phyloP scores from a whole-genome alignment of 2,888 invertebrate species.

The Ochropacha duplaris region DNA sequence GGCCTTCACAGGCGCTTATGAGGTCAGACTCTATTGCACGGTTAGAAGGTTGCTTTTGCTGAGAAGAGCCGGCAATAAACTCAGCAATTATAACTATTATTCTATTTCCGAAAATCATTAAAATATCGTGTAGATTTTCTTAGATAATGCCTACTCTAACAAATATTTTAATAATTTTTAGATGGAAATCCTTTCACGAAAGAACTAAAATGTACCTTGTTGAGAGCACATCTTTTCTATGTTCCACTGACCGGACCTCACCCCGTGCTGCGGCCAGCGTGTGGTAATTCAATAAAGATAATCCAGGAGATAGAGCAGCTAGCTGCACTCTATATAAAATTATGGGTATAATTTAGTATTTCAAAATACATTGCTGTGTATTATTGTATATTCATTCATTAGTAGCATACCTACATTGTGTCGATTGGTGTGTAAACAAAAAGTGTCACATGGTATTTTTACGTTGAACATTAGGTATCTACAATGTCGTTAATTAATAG shows the following conservation, averaged over 20 bases:
- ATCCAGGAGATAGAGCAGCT: conserved; percentile 54
- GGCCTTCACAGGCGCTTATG: too few species aligned
- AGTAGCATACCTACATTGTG: neutral
- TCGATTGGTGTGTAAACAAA: neutral
- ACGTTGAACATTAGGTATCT: neutral
- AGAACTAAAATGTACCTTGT: neutral
- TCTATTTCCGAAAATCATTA: too few species aligned
- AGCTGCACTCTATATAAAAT: neutral
- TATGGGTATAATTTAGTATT: neutral
- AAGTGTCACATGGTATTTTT: neutral
- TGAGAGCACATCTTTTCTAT: neutral
- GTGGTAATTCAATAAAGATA: conserved; percentile 78
- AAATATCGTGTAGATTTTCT: too few species aligned
- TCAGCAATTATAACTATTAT: too few species aligned
- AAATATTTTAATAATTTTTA: neutral
- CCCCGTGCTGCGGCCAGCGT: conserved; percentile 70
- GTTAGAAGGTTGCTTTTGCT: too few species aligned
- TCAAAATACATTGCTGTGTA: neutral
- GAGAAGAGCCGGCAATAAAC: too few species aligned
- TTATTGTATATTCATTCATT: neutral
- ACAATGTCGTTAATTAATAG: neutral
- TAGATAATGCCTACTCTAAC: too few species aligned
- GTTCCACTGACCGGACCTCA: conserved; percentile 3
- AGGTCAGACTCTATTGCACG: too few species aligned
- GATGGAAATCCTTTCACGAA: neutral